A percentile compares a stretch with the other conserved stretches of the same genome.
These are phyloP conservation scores for Rotaria macrura DNA, from an alignment of 2,888 invertebrate species.

Conservation along the genomic window DNA sequence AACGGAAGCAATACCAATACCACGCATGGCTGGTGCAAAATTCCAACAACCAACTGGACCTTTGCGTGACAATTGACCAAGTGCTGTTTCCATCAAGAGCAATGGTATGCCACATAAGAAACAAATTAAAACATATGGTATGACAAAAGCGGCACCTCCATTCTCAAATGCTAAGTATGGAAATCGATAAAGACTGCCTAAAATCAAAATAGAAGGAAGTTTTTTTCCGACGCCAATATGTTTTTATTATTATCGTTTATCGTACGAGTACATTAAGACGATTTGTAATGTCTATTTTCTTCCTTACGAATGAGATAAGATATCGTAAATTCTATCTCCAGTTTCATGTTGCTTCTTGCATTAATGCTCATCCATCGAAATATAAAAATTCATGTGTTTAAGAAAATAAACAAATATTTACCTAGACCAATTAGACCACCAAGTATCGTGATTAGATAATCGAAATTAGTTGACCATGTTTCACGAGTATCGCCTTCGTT, in stretches of 20 bases:
- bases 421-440: background rate
- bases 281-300: background rate
- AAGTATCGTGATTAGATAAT: background rate
- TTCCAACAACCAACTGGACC: slow-evolving; percentile 13
- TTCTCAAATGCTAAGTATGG: background rate
- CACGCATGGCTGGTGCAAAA: background rate
- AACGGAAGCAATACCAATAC: background rate
- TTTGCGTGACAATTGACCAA: background rate
- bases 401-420: background rate
- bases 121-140: background rate
- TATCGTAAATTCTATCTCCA: background rate
- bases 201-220: background rate
- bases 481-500: background rate
- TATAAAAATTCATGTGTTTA: too few relatives aligned
- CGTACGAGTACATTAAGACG: background rate
- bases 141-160: background rate
- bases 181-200: background rate
- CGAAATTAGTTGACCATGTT: background rate
- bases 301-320: background rate
- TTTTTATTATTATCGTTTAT: background rate
- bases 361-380: too few relatives aligned
- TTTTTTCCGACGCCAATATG: too few relatives aligned
- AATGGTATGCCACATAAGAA: background rate
- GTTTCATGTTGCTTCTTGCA: too few relatives aligned
- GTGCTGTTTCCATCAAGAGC: background rate